phyloP scores from a whole-genome alignment of 2,113 vertebrate species.

The Oryzias melastigma region DNA sequence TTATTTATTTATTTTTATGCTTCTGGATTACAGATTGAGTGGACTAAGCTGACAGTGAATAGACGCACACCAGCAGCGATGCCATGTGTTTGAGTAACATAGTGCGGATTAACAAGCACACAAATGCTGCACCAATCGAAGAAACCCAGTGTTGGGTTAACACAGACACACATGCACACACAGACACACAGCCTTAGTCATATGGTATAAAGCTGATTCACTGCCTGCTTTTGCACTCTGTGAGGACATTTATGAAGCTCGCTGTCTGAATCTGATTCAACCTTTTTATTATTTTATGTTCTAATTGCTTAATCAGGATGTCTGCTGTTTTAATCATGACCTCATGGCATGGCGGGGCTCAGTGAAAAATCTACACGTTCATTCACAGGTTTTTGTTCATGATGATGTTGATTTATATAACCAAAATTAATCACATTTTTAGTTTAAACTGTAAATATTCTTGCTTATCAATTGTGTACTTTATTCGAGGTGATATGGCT shows the following conservation, averaged over 20 bases:
- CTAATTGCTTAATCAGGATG: neutral
- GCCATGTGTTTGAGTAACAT: slow-evolving; percentile 55
- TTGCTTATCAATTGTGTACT: too few species aligned
- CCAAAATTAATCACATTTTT: neutral
- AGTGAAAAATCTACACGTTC: neutral
- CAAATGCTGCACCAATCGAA: slow-evolving; percentile 49
- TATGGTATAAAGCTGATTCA: slow-evolving; percentile 31
- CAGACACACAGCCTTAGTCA: slow-evolving; percentile 6
- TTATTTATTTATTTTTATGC: slow-evolving; percentile 1
- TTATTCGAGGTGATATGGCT: too few species aligned
- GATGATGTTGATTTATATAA: neutral
- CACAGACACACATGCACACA: slow-evolving; percentile 21
- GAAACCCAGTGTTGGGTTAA: slow-evolving; percentile 22
- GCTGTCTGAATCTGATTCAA: slow-evolving; percentile 10
- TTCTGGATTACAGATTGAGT: slow-evolving; percentile 58
- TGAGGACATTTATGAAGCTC: slow-evolving; percentile 15
- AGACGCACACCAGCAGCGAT: slow-evolving; percentile 45
- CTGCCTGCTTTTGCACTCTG: slow-evolving; percentile 18
- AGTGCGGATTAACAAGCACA: slow-evolving; percentile 55
- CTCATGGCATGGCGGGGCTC: neutral
- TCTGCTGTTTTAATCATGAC: neutral
- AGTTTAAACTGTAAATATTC: neutral
- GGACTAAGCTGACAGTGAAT: slow-evolving; percentile 46
- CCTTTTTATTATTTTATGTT: slow-evolving; percentile 1
- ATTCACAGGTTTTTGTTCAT: neutral